Evolutionary conservation across 2,888 invertebrate genomes (phyloP), one percentile per base, ranked within the genome.

Genomic region (Eugnorisma glareosa): DNA sequence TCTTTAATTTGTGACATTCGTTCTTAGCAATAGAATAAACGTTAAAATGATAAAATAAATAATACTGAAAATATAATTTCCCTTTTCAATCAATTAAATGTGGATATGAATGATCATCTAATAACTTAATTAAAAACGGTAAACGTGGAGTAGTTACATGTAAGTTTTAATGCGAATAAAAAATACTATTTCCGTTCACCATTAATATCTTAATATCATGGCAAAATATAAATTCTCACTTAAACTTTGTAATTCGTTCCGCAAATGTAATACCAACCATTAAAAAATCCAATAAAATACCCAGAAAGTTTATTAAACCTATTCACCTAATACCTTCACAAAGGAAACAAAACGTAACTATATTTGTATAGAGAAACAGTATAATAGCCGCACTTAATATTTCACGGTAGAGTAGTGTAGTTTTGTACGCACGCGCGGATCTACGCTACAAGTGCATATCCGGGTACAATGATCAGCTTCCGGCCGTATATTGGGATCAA

Each of bases 391-490:
- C 75, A 74, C 75, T 80, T 85, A 88, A 89, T 85, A 79, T 83
- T 83, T 86, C 86, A 88, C 88, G 90, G 89, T 88, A 79, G 79
- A 77, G 79, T 86, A 75, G 63, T 61, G 54, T 13, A 79, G 72
- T 57, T 79, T 67, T 69, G 57, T 84, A 86, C 83, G 87, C 83
- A 83, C 84, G 86, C 88, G 87, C 84, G 88, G 86, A 86, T 86
- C 87, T 87, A 89, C 89, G 83, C 85, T 75, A 89, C 93, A 93
- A 93, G 92, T 93, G 94, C 92, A 94, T 93, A 91, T 95, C 95
- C 95, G 95, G 94, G 89, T 90, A 88, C 85, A 92, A 92, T 92
- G 90, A 92, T 90, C 86, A 87, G 87, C 92, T 93, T 94, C 94
- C 94, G 93, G 90, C 81, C 86, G 83, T 87, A 93, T 90, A 93